Evolutionary conservation across 2,888 invertebrate species (phyloP).

Genomic region (Cistogaster globosa): DNA sequence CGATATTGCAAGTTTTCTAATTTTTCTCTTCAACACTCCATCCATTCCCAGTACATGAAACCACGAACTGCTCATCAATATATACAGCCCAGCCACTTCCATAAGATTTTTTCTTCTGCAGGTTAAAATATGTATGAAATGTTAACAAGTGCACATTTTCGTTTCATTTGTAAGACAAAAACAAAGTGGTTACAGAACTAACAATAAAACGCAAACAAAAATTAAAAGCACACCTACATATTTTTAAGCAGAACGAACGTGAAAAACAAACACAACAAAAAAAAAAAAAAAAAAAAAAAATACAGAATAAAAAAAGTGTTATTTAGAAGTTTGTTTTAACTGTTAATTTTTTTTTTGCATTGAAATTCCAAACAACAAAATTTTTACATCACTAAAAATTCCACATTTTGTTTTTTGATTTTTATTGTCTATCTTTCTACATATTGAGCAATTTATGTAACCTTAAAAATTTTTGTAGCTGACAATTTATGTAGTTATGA

Average conservation of each 20-base stretch:
- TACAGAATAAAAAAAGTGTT: too few relatives aligned
- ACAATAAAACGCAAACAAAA: neutral
- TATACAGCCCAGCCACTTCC: constrained; percentile 14
- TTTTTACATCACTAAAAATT: neutral
- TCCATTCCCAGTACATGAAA: constrained; percentile 15
- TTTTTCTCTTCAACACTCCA: constrained; percentile 21
- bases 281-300: too few relatives aligned
- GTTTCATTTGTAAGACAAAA: constrained; percentile 45
- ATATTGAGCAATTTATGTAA: too few relatives aligned
- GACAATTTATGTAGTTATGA: neutral
- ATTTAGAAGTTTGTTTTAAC: too few relatives aligned
- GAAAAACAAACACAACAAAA: too few relatives aligned
- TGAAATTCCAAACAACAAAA: too few relatives aligned
- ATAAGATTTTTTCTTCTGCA: constrained; percentile 10
- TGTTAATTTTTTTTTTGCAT: too few relatives aligned
- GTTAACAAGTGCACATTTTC: constrained; percentile 52
- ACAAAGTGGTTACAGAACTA: neutral
- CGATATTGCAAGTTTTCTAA: constrained; percentile 12
- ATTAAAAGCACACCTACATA: constrained; percentile 2
- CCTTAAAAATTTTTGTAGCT: too few relatives aligned
- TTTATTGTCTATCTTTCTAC: too few relatives aligned
- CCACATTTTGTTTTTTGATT: too few relatives aligned
- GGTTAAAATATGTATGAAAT: constrained; percentile 31
- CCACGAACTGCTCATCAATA: constrained; percentile 37
- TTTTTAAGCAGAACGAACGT: constrained; percentile 13